These are phyloP conservation scores for Mimas tiliae DNA, from an alignment of 2,888 invertebrate species.

Conservation along the genomic window DNA sequence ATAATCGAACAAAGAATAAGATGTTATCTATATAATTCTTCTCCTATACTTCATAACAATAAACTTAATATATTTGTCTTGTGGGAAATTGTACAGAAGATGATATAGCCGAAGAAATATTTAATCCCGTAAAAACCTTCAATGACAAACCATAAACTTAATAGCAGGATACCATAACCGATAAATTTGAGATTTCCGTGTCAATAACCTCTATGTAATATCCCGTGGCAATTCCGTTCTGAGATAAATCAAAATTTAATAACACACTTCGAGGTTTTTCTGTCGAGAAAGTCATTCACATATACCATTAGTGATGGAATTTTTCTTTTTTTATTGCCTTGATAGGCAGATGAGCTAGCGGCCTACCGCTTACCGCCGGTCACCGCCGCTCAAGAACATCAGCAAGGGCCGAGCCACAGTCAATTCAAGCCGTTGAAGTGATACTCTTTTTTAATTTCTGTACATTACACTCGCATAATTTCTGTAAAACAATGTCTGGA, in stretches of 20 bases:
- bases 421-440: no score
- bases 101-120: background rate
- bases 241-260: constrained; percentile 28
- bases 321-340: no score
- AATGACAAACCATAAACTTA: constrained; percentile 1
- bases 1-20: no score
- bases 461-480: no score
- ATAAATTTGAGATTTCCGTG: constrained; percentile 25
- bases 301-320: constrained; percentile 21
- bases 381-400: no score
- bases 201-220: constrained; percentile 24
- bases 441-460: no score
- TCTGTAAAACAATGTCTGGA: no score
- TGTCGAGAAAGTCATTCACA: constrained; percentile 25
- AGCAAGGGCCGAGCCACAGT: no score
- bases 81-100: background rate
- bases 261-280: constrained; percentile 19
- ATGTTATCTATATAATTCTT: no score
- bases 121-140: background rate
- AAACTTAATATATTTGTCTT: background rate
- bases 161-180: background rate
- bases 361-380: no score
- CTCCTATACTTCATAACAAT: no score
- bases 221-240: constrained; percentile 21
- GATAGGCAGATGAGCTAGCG: no score